Percentiles rank a stretch among this genome's conserved stretches.
These are phyloP conservation scores for Semnornis frantzii DNA, from an alignment of 2,113 vertebrate species.

Conservation along the genomic window DNA sequence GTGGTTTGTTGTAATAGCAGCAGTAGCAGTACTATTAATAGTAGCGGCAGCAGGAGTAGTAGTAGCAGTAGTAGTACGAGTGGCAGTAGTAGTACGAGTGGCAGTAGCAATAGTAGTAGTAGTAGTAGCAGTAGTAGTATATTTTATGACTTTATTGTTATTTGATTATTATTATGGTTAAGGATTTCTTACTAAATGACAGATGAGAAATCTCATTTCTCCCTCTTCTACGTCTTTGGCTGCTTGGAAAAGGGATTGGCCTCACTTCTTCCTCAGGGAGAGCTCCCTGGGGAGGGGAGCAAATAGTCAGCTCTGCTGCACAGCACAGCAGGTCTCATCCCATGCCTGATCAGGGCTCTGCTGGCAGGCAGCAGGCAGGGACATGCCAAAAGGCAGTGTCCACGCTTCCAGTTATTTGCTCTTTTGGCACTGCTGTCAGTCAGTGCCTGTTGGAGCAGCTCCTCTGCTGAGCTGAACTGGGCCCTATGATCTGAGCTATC, in stretches of 20 bases:
- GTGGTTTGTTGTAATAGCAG: too few relatives aligned
- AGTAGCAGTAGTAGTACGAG: too few relatives aligned
- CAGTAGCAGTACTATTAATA: too few relatives aligned
- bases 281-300: fast-evolving
- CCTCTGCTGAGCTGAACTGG: background rate
- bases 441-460: background rate
- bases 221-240: background rate
- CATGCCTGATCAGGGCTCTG: background rate
- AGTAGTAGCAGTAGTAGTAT: too few relatives aligned
- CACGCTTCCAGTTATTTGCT: background rate
- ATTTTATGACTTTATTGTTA: background rate
- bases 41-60: too few relatives aligned
- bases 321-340: background rate
- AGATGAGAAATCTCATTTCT: background rate
- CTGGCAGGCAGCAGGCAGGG: background rate
- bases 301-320: background rate
- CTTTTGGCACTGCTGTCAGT: background rate
- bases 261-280: background rate
- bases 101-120: too few relatives aligned
- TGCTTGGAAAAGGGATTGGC: background rate
- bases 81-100: too few relatives aligned
- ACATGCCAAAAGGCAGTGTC: background rate
- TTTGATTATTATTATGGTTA: background rate
- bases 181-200: background rate
- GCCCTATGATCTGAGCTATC: background rate